Base-by-base conservation (phyloP, 2,888 invertebrate genomes). In the Thumatha senex region DNA sequence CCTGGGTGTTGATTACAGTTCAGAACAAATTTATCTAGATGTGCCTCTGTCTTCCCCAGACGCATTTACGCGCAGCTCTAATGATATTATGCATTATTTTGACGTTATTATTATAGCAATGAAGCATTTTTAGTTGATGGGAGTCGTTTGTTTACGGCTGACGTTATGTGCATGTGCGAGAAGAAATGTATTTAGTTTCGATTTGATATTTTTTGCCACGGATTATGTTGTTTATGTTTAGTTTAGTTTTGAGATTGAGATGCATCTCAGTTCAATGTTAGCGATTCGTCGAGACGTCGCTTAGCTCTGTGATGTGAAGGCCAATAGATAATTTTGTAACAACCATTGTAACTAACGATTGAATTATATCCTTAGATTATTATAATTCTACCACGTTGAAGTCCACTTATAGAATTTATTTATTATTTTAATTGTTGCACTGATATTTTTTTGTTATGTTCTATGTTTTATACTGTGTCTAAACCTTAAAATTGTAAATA, bases 341-440 rank as follows among this genome's bases (percentile, higher is more conserved):
- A 82, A 85, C 85, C 80, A 81, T 85, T 89, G 80, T 86, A 85
- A 89, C 86, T 89, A 89, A 88, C 82, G 78, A 78, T 83, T 82
- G 74, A 74, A 84, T 68, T 81, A 81, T 85, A 82, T 76, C 78
- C 70, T 74, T 87, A 87, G 84, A 73, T 83, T 84, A 84, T 75
- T 79, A 77, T 86, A 85, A 86, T 82, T 85, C 80, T 86, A 90
- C 87, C 84, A 87, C 84, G 89, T 87, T 89, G 87, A 86, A 86
- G 82, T 84, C 82, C 84, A 86, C 84, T 84, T 83, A 79, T 80
- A 10, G 31, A 24, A 79, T 83, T 85, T 89, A 89, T 90, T 89
- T 89, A 89, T 91, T 89, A 86, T 85, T 87, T 89, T 81, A 48
- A 86, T 89, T 90, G 90, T 90, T 91, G 90, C 89, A 90, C 89